Percentiles rank a stretch among this genome's conserved stretches.
These are phyloP conservation scores for Eupithecia tripunctaria DNA, from an alignment of 2,888 invertebrate genomes.

Conservation along the genomic window DNA sequence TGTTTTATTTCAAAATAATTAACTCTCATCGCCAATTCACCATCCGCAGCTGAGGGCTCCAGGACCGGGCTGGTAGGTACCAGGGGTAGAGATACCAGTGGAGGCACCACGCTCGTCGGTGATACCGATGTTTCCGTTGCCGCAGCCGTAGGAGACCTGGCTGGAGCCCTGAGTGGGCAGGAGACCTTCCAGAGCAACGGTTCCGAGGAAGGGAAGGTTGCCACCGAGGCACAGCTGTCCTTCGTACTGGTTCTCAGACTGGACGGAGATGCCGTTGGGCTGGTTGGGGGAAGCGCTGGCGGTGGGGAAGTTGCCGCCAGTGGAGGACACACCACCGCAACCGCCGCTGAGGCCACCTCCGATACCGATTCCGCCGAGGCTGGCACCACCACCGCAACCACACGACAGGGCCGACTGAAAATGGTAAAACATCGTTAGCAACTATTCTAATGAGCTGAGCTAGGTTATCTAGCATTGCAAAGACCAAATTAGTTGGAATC, in stretches of 20 bases:
- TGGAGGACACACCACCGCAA: conserved; percentile 17
- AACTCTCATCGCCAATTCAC: neutral
- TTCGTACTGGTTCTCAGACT: conserved; percentile 40
- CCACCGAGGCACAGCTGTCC: conserved; percentile 34
- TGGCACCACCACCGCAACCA: neutral
- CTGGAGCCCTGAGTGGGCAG: conserved; percentile 35
- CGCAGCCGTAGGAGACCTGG: conserved; percentile 36
- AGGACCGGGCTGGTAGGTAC: conserved; percentile 15
- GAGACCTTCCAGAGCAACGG: conserved; percentile 36
- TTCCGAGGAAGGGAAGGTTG: conserved; percentile 37
- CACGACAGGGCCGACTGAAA: conserved; percentile 5
- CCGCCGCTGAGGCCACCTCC: conserved; percentile 19
- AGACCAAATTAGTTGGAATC: neutral
- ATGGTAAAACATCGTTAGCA: neutral
- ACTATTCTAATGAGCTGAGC: neutral
- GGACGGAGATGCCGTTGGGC: conserved; percentile 32
- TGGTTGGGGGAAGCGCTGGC: conserved; percentile 31
- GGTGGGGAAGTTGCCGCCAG: conserved; percentile 28
- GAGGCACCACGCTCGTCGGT: conserved; percentile 18
- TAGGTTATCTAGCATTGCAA: neutral
- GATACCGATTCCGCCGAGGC: conserved; percentile 12
- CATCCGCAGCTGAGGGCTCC: conserved; percentile 2
- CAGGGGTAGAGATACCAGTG: conserved; percentile 24
- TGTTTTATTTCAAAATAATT: neutral
- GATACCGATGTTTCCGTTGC: conserved; percentile 28